phyloP scores from a whole-genome alignment of 2,888 invertebrate genomes.

The Phymatocera aterrima region DNA sequence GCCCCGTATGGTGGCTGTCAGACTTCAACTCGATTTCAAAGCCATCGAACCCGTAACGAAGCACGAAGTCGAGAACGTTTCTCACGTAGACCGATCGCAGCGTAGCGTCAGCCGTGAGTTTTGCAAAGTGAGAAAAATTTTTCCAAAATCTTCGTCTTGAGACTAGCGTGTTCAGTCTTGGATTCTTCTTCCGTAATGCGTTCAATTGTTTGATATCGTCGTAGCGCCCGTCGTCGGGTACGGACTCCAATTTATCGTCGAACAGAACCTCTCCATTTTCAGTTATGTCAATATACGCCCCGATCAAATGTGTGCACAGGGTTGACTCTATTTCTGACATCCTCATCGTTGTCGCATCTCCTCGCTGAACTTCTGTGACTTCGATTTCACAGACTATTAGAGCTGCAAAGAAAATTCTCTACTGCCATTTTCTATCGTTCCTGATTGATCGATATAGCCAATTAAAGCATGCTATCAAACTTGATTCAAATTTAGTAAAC shows the following conservation, averaged over 20 bases:
- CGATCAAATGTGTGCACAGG: too few species aligned
- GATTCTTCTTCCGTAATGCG: constrained; percentile 76
- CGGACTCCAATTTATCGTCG: constrained; percentile 80
- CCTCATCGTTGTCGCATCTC: too few species aligned
- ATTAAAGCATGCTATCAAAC: too few species aligned
- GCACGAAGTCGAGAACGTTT: constrained; percentile 77
- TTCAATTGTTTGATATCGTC: constrained; percentile 78
- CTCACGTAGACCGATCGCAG: constrained; percentile 77
- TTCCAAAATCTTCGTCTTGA: constrained; percentile 85
- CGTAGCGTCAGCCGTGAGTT: constrained; percentile 74
- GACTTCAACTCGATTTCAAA: constrained; percentile 76
- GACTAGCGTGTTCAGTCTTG: constrained; percentile 77
- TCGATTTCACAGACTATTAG: too few species aligned
- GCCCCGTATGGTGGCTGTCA: background rate
- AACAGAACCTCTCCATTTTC: constrained; percentile 76
- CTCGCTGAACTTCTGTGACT: too few species aligned
- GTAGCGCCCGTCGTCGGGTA: constrained; percentile 75
- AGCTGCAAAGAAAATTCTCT: too few species aligned
- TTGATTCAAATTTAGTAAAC: too few species aligned
- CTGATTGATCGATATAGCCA: too few species aligned
- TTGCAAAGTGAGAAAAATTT: constrained; percentile 79
- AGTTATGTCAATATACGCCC: too few species aligned
- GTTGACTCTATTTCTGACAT: too few species aligned
- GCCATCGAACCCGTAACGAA: constrained; percentile 81
- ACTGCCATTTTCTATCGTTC: too few species aligned